Evolutionary conservation across 2,888 invertebrate species (phyloP).

Genomic region (Pyrgus malvae): DNA sequence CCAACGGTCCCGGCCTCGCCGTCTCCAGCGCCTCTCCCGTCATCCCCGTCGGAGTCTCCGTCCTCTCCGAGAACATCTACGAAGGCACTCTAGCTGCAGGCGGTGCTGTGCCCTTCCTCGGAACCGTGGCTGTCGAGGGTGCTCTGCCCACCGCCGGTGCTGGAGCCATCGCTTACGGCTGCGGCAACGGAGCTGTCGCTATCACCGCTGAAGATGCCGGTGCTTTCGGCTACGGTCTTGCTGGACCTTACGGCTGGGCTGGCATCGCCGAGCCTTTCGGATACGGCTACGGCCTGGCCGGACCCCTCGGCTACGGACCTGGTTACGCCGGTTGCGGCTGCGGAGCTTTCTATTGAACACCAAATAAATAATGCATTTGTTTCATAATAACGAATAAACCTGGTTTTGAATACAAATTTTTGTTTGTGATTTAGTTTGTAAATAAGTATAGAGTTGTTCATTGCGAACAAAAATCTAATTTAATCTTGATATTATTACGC

Average conservation of each 20-base stretch:
- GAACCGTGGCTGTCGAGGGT: constrained; percentile 42
- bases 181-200: constrained; percentile 40
- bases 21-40: constrained; percentile 39
- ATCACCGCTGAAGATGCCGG: constrained; percentile 36
- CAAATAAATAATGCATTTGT: too few species aligned
- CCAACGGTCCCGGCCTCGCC: constrained; percentile 30
- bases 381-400: too few species aligned
- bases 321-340: constrained; percentile 24
- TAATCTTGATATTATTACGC: too few species aligned
- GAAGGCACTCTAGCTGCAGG: constrained; percentile 33
- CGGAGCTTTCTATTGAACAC: constrained; percentile 14
- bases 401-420: too few species aligned
- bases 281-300: constrained; percentile 12
- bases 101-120: constrained; percentile 36
- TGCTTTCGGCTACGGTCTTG: constrained; percentile 12
- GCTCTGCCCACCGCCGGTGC: constrained; percentile 44
- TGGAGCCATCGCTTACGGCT: constrained; percentile 43
- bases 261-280: constrained; percentile 13
- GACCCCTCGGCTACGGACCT: constrained; percentile 24
- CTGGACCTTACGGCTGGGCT: constrained; percentile 19
- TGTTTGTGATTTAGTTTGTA: too few species aligned
- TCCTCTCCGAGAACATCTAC: too few species aligned
- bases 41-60: too few species aligned
- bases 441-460: too few species aligned
- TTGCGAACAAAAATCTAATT: too few species aligned